Base-by-base conservation (phyloP, 2,888 invertebrate species). In the Rhingia rostrata region DNA sequence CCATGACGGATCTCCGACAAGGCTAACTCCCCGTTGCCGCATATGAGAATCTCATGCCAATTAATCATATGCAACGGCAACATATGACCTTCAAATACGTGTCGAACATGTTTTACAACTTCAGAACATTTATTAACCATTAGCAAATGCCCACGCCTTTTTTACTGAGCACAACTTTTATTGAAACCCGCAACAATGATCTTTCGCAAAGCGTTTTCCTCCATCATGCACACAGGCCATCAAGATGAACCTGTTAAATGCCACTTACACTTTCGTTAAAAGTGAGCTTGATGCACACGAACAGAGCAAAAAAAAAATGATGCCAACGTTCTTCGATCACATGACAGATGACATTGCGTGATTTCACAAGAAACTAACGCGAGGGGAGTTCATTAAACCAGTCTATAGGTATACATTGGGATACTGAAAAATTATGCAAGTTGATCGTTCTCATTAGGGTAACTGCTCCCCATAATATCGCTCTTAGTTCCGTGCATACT, bases 61-160 rank as follows among this genome's bases (percentile, higher is more conserved):
- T 32, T 67, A 41, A 35, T 56, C 41, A 41, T 7, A 45, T 49
- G 22, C 14, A 43, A 1, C 35, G 9, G 7, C 43, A 67, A 54
- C 14, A 7, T 22, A 69, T 69, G 22, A 63, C 74, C 61, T 61
- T 67, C 56, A 73, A 12, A 70, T 41, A 54, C 67, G n/a, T 33
- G 61, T 81, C 64, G 77, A 75, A 82, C 81, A 35, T 35, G 75
- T 82, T 82, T 82, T 60, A 82, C 75, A 82, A 54, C 60, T 41
- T 5, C 43, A 41, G 32, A 64, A 53, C 66, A 53, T 64, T 72
- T 12, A 49, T 33, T 54, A 2, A 37, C 7, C 10, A 30, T 61
- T 41, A 9, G 35, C n/a, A 33, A 35, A 32, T 4, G 49, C 39
- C 32, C 3, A 9, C 7, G 22, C 22, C 22, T 22, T 22, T 22